A percentile compares a stretch with the other conserved stretches of the same genome.
These are phyloP conservation scores for Megalops cyprinoides DNA, from an alignment of 2,797 vertebrate genomes.

Conservation along the genomic window DNA sequence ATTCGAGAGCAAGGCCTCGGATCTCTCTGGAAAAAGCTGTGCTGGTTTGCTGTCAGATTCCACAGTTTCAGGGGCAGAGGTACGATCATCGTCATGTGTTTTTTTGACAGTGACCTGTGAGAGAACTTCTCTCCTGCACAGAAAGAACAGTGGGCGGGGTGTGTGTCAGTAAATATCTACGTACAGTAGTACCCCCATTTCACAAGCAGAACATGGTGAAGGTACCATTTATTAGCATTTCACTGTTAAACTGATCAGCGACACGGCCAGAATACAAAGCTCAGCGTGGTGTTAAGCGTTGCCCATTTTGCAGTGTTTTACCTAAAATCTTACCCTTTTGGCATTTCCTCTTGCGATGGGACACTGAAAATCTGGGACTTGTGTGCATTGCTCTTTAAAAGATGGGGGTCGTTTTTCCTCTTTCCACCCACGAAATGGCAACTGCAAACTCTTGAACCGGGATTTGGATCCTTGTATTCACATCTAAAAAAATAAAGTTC, in stretches of 20 bases:
- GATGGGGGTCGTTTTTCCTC: neutral
- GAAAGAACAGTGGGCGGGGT: too few species aligned
- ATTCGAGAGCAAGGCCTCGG: neutral
- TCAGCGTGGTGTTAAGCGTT: too few species aligned
- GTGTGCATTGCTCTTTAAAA: neutral
- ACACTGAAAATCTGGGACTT: neutral
- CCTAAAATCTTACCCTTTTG: neutral
- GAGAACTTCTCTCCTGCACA: too few species aligned
- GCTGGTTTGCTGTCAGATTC: neutral
- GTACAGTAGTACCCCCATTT: too few species aligned
- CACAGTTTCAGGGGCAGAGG: neutral
- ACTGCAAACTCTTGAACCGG: constrained; percentile 1
- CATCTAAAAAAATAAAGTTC: neutral
- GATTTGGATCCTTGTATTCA: neutral
- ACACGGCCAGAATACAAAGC: too few species aligned
- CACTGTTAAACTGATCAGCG: too few species aligned
- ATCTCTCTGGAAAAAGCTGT: neutral
- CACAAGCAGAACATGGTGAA: too few species aligned
- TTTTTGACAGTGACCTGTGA: neutral
- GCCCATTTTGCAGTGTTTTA: neutral
- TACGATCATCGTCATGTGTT: neutral
- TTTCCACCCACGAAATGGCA: neutral
- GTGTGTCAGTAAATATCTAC: too few species aligned
- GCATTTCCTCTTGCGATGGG: neutral
- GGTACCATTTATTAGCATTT: too few species aligned